A percentile compares a stretch with the other conserved stretches of the same genome.
Conservation (phyloP, 2,113 vertebrate genomes). For the Bungarus multicinctus region DNA sequence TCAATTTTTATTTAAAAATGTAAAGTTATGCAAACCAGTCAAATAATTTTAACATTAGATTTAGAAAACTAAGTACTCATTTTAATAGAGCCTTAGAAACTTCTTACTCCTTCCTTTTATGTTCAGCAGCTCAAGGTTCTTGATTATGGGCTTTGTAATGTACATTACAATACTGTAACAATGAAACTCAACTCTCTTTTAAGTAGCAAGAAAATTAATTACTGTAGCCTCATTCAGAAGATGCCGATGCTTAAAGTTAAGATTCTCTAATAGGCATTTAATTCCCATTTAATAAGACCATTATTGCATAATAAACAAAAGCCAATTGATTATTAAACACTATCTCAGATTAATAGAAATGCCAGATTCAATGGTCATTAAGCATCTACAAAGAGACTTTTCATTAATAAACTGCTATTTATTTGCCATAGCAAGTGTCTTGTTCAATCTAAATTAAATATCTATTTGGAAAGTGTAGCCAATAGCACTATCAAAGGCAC, state of each 20-base stretch:
- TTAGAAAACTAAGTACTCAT: conserved; percentile 29
- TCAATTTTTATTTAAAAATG: background rate
- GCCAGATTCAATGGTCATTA: conserved; percentile 66
- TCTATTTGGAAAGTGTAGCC: conserved; percentile 62
- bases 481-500: conserved; percentile 65
- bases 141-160: conserved; percentile 31
- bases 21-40: conserved; percentile 27
- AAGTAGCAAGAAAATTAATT: conserved; percentile 52
- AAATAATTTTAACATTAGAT: conserved; percentile 35
- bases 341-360: conserved; percentile 70
- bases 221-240: conserved; percentile 40
- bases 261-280: conserved; percentile 49
- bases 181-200: conserved; percentile 45
- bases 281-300: conserved; percentile 68
- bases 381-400: conserved; percentile 64
- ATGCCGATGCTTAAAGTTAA: conserved; percentile 43
- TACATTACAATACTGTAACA: conserved; percentile 50
- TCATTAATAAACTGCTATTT: conserved; percentile 73
- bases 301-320: conserved; percentile 65
- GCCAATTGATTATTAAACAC: conserved; percentile 74
- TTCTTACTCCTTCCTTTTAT: conserved; percentile 33
- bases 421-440: conserved; percentile 68
- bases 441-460: conserved; percentile 75
- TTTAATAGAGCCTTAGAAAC: conserved; percentile 39
- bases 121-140: conserved; percentile 39